Percentiles rank a stretch among this genome's conserved stretches.
phyloP scores from a whole-genome alignment of 2,113 vertebrate species.

The Merops nubicus region DNA sequence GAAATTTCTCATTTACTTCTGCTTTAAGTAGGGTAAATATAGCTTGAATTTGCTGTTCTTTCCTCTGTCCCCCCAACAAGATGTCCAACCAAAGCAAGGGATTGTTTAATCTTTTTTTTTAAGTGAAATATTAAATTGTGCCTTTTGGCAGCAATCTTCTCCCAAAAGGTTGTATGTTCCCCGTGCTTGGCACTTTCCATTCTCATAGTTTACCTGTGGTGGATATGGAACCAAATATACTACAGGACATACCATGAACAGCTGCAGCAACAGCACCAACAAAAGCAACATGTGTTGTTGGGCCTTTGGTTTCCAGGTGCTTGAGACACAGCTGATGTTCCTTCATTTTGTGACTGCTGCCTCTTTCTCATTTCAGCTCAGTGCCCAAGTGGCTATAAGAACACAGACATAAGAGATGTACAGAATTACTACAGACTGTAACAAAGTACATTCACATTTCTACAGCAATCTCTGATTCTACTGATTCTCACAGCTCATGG shows the following conservation, averaged over 20 bases:
- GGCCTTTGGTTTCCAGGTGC: slow-evolving; percentile 82
- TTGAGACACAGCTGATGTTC: slow-evolving; percentile 77
- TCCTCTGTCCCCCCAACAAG: neutral
- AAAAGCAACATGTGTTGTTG: slow-evolving; percentile 86
- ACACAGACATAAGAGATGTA: slow-evolving; percentile 60
- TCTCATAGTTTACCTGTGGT: neutral
- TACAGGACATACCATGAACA: slow-evolving; percentile 83
- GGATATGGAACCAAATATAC: neutral
- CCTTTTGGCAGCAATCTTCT: neutral
- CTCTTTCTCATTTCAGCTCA: slow-evolving; percentile 84
- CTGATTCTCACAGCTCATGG: neutral
- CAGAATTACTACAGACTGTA: neutral
- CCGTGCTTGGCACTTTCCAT: neutral
- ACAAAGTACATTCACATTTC: slow-evolving; percentile 49
- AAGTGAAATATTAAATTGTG: neutral
- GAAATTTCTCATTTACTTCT: neutral
- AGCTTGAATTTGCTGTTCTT: slow-evolving; percentile 1
- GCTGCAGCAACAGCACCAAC: slow-evolving; percentile 87
- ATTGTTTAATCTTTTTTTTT: neutral
- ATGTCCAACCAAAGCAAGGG: neutral
- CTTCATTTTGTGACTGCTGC: slow-evolving; percentile 84
- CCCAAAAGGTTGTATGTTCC: neutral
- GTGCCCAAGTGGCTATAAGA: slow-evolving; percentile 71
- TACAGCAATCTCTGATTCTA: neutral
- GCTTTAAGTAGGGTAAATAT: neutral